phyloP scores from a whole-genome alignment of 2,888 invertebrate genomes.

The Phaedon cochleariae region DNA sequence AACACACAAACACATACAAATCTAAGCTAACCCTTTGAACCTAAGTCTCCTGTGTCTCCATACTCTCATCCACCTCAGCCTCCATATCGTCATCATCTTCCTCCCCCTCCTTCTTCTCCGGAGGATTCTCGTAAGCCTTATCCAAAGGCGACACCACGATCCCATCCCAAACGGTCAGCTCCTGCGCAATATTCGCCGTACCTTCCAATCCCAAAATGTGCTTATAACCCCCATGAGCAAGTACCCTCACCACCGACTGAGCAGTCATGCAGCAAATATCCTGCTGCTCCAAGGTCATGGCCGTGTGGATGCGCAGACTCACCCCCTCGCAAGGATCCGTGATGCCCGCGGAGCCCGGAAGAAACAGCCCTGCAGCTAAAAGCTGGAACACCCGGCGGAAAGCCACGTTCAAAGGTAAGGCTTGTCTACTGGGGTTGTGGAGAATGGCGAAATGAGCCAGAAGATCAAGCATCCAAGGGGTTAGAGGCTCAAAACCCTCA shows the following conservation, averaged over 20 bases:
- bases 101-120: slow-evolving; percentile 78
- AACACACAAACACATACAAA: neutral
- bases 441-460: slow-evolving; percentile 95
- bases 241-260: slow-evolving; percentile 89
- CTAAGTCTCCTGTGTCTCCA: slow-evolving; percentile 62
- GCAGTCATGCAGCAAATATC: slow-evolving; percentile 94
- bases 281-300: slow-evolving; percentile 89
- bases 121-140: slow-evolving; percentile 86
- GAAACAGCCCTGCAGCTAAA: slow-evolving; percentile 91
- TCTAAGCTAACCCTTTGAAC: neutral
- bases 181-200: slow-evolving; percentile 68
- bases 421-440: slow-evolving; percentile 94
- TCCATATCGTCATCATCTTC: slow-evolving; percentile 75
- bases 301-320: slow-evolving; percentile 88
- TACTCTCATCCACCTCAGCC: slow-evolving; percentile 67
- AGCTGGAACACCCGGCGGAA: slow-evolving; percentile 87
- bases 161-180: slow-evolving; percentile 97
- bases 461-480: slow-evolving; percentile 97
- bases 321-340: slow-evolving; percentile 95
- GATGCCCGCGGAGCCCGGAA: slow-evolving; percentile 92
- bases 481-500: slow-evolving; percentile 88
- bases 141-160: slow-evolving; percentile 96
- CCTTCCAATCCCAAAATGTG: slow-evolving; percentile 81
- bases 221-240: slow-evolving; percentile 93
- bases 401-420: slow-evolving; percentile 90